Conservation (phyloP, 2,888 invertebrate genomes). For the Drosophila differens region DNA sequence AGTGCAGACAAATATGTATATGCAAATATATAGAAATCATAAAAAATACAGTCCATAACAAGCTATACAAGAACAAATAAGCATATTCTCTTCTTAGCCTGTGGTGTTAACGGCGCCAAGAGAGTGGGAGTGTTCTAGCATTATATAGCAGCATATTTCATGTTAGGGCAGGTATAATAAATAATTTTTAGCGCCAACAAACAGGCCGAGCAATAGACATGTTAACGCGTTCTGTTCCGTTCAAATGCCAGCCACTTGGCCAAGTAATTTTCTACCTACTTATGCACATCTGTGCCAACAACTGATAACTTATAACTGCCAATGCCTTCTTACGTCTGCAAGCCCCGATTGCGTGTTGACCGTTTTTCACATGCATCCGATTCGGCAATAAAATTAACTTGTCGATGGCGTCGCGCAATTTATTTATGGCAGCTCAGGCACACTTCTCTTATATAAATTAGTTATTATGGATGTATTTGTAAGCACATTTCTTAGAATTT, state of each 20-base stretch:
- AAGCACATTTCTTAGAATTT: background rate
- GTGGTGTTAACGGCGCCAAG: background rate
- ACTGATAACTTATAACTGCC: constrained; percentile 35
- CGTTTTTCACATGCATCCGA: constrained; percentile 28
- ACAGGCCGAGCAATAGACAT: background rate
- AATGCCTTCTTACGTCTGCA: constrained; percentile 6
- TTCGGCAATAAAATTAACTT: constrained; percentile 57
- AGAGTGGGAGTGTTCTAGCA: background rate
- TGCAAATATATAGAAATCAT: background rate
- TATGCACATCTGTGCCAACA: constrained; percentile 7
- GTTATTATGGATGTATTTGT: background rate
- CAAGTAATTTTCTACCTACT: constrained; percentile 48
- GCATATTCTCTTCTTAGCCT: background rate
- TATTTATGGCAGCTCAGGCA: constrained; percentile 53
- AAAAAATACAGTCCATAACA: background rate
- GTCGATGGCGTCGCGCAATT: constrained; percentile 41
- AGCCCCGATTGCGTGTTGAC: constrained; percentile 52
- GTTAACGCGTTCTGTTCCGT: constrained; percentile 2
- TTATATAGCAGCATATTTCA: background rate
- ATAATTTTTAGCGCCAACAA: constrained; percentile 2
- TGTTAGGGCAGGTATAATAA: constrained; percentile 2
- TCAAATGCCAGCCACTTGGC: constrained; percentile 2
- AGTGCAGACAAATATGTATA: background rate
- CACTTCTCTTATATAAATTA: constrained; percentile 28
- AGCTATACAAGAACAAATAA: background rate